Base-by-base conservation (phyloP, 2,113 vertebrate genomes). In the Cololabis saira region DNA sequence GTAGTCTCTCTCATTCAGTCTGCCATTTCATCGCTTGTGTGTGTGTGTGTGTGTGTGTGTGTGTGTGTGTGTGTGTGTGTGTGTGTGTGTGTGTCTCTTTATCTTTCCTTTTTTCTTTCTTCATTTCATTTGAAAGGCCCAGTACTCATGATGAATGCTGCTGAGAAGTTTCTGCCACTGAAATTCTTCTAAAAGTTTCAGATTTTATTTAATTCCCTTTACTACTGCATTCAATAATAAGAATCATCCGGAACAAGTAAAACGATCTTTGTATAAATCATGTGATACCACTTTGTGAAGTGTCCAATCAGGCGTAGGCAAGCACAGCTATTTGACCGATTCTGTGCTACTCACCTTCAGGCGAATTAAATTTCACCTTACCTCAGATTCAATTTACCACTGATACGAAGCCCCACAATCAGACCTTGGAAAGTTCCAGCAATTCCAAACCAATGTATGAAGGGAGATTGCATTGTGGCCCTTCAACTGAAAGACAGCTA, bases 161-260 rank as follows among this genome's bases (percentile, higher is more conserved):
- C 42, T 0, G 68, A 82, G 37, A 51, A 24, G 3, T 73, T 65
- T 62, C 66, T 51, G 17, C 22, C 49, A 12, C 71, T 27, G 53
- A 62, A 74, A 58, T 64, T 69, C 60, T 76, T 79, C 56, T 43
- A 56, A 63, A 67, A 57, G 66, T 71, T 74, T 40, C 3, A n/a
- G n/a, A 37, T 61, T 62, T 65, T 27, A 48, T 22, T 44, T 24
- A 19, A 22, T 62, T 80, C 50, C 13, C 17, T 56, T 16, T 24
- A 14, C 2, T 0, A 19, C 3, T 44, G 5, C 15, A 21, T 15
- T 42, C 57, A 56, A 62, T 2, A 11, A 0, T 6, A 24, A 14
- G 27, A 60, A 58, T 54, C 18, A 2, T 61, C 45, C 8, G 21
- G 42, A 61, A 78, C 50, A 47, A 2, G 57, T 37, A 18, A 12